A percentile compares a stretch with the other conserved stretches of the same genome.
phyloP scores from a whole-genome alignment of 1,140 invertebrate genomes.

The Protaetia brevitarsis region DNA sequence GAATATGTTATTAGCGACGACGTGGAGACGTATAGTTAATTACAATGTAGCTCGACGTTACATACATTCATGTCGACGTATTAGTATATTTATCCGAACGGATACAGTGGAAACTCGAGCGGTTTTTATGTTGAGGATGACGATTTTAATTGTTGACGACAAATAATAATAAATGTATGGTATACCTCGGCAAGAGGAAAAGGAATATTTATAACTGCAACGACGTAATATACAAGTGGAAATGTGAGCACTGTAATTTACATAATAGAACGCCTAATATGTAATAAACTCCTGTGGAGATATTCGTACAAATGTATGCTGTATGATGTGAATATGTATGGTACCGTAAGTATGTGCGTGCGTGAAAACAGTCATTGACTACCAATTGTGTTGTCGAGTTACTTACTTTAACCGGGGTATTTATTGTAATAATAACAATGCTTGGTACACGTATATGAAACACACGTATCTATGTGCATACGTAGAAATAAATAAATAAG shows the following conservation, averaged over 20 bases:
- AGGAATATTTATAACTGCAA: neutral
- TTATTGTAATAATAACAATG: neutral
- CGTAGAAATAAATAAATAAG: neutral
- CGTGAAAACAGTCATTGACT: neutral
- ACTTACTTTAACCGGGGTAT: neutral
- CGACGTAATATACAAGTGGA: neutral
- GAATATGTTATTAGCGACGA: neutral
- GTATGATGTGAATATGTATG: too few relatives aligned
- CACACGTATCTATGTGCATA: too few relatives aligned
- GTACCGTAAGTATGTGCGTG: too few relatives aligned
- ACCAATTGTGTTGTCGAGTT: neutral
- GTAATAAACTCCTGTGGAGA: neutral
- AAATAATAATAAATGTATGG: slow-evolving; percentile 12
- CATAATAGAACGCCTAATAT: slow-evolving; percentile 6
- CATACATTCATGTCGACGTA: neutral
- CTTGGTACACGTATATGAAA: neutral
- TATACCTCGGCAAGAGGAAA: too few relatives aligned
- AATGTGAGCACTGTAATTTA: neutral
- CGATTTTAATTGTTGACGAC: slow-evolving; percentile 10
- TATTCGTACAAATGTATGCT: too few relatives aligned
- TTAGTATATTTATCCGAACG: neutral
- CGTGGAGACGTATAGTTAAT: neutral
- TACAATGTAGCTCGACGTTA: neutral
- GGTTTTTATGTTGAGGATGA: neutral
- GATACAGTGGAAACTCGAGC: neutral